Base-by-base conservation (phyloP, 92 coral and sea anemone genomes). In the Blastomussa wellsi region DNA sequence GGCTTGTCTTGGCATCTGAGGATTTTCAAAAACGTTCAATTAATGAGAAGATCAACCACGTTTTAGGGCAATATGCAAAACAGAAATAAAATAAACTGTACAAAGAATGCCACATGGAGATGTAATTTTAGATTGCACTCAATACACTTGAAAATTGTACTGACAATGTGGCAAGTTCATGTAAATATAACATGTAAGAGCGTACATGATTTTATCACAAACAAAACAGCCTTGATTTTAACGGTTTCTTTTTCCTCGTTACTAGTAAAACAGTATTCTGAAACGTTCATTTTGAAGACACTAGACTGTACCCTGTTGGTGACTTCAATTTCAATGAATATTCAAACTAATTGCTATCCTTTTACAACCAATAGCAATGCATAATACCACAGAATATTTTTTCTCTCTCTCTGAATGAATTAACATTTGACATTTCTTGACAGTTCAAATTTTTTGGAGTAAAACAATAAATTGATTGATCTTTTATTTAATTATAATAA, bases 1-100 rank as follows among this genome's bases (percentile, higher is more conserved):
- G 92, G 77, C 99, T 93, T 76, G 95, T 96, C 92, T 96, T 96
- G 29, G 99, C 95, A 90, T 96, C 99, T 96, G 76, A 29, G 51
- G 17, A 57, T 33, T n/a, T 26, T 8, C 26, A 26, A 70, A 79
- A 79, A 79, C 13, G 37, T 44, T 80, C 49, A 31, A 67, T 20
- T 65, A 39, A 26, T 0, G 28, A 78, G 13, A 39, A 59, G 52
- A 78, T 4, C 33, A 75, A 57, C 29, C 10, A 2, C 6, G 26
- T 4, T 79, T 26, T 16, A 39, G 24, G 71, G 71, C 52, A 22
- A 64, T 36, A 74, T 74, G 65, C 28, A 49, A 52, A 62, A 41
- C 32, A 80, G 65, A 80, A 48, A 79, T 17, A 64, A 20, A 52
- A 82, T 37, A 69, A 49, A 81, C 85, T 44, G 26, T 44, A 55